Conservation (phyloP, 2,797 vertebrate genomes). For the Melanotaenia trifasciata region DNA sequence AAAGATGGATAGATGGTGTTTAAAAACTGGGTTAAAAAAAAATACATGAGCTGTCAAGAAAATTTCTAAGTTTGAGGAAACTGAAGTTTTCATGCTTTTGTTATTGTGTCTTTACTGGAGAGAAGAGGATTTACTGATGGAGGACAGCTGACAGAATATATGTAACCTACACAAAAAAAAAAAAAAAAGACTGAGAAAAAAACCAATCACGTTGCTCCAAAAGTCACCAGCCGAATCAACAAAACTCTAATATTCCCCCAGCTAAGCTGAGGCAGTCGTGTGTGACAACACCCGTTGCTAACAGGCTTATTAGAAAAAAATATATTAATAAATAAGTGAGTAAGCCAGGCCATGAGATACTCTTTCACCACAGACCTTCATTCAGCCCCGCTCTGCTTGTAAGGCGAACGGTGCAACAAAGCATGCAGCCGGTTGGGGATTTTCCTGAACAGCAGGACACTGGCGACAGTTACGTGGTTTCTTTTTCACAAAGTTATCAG, state of each 20-base stretch:
- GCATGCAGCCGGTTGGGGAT: conserved; percentile 50
- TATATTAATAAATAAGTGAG: conserved; percentile 43
- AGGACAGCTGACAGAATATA: conserved; percentile 9
- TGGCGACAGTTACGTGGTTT: conserved; percentile 37
- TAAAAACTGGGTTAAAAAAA: neutral
- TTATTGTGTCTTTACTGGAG: neutral
- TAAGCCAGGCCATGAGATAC: conserved; percentile 55
- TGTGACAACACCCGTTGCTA: conserved; percentile 62
- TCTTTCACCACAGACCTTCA: conserved; percentile 55
- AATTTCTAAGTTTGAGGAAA: conserved; percentile 1
- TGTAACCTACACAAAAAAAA: conserved; percentile 12
- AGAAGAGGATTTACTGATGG: conserved; percentile 8
- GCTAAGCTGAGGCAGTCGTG: conserved; percentile 53
- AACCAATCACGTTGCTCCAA: conserved; percentile 54
- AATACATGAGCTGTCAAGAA: neutral
- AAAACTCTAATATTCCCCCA: conserved; percentile 45
- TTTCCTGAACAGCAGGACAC: conserved; percentile 40
- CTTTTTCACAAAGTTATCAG: conserved; percentile 61
- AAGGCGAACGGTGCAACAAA: conserved; percentile 51
- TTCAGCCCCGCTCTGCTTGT: conserved; percentile 54
- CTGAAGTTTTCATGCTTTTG: neutral
- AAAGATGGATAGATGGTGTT: neutral
- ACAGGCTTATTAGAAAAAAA: conserved; percentile 71
- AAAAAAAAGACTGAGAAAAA: conserved; percentile 8
- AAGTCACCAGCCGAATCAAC: conserved; percentile 48